Conservation (phyloP, 2,888 invertebrate genomes). For the Amitus sp. region DNA sequence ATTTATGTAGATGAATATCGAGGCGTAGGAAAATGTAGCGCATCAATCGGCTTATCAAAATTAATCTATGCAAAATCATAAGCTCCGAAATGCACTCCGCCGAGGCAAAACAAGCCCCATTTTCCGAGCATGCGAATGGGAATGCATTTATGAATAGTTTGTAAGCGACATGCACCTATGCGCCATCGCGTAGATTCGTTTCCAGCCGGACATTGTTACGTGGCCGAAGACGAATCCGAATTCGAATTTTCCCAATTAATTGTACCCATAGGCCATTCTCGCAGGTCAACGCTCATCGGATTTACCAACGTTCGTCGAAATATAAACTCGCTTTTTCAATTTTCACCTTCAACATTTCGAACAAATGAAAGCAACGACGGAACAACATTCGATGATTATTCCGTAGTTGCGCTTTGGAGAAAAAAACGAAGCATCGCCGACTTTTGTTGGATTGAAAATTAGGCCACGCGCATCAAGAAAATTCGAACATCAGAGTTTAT, state of each 20-base stretch:
- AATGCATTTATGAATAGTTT: slow-evolving; percentile 29
- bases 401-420: too few relatives aligned
- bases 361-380: too few relatives aligned
- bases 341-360: too few relatives aligned
- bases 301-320: neutral
- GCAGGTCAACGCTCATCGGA: neutral
- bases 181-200: slow-evolving; percentile 21
- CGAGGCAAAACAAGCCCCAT: slow-evolving; percentile 25
- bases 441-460: neutral
- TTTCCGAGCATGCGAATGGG: slow-evolving; percentile 23
- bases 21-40: too few relatives aligned
- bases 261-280: neutral
- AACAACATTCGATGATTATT: too few relatives aligned
- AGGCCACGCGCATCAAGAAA: neutral
- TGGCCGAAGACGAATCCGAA: neutral
- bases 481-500: neutral
- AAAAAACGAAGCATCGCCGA: too few relatives aligned
- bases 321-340: too few relatives aligned
- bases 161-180: slow-evolving; percentile 14
- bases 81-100: slow-evolving; percentile 18
- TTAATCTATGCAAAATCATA: slow-evolving; percentile 40
- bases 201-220: slow-evolving; percentile 1
- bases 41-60: slow-evolving; percentile 36
- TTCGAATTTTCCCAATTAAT: slow-evolving; percentile 9
- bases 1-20: too few relatives aligned